Evolutionary conservation across 2,888 invertebrate species (phyloP).

Genomic region (Hydrotaea diabolus): DNA sequence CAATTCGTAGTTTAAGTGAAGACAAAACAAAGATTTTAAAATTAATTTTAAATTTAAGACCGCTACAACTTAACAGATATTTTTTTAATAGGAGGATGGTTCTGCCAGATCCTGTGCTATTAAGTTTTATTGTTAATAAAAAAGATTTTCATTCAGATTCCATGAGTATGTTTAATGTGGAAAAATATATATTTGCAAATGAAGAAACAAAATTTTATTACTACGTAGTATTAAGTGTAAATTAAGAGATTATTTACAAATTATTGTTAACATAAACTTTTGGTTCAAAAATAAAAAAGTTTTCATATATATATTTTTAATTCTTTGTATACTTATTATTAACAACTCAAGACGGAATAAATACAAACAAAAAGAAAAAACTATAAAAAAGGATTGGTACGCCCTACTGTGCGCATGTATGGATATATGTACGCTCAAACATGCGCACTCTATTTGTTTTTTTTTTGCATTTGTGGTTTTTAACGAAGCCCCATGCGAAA

Average conservation of each 20-base stretch:
- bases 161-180: constrained; percentile 11
- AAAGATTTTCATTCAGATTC: constrained; percentile 19
- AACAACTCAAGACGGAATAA: too few relatives aligned
- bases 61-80: constrained; percentile 22
- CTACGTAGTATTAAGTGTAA: constrained; percentile 71
- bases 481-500: too few relatives aligned
- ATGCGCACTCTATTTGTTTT: too few relatives aligned
- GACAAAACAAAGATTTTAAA: constrained; percentile 10
- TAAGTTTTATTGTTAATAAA: not conserved
- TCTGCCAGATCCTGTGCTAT: constrained; percentile 7
- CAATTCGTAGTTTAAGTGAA: constrained; percentile 21
- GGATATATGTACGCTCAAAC: too few relatives aligned
- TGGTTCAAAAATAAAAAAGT: not conserved
- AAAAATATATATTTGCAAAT: constrained; percentile 16
- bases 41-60: constrained; percentile 5
- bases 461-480: too few relatives aligned
- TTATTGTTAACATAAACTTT: not conserved
- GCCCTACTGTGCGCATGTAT: too few relatives aligned
- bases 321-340: not conserved
- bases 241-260: not conserved
- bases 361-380: too few relatives aligned
- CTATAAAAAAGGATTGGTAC: too few relatives aligned
- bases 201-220: constrained; percentile 74
- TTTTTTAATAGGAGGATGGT: constrained; percentile 1
- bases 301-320: not conserved